These are phyloP conservation scores for Hemicordylus capensis DNA, from an alignment of 2,113 vertebrate species.

Conservation along the genomic window DNA sequence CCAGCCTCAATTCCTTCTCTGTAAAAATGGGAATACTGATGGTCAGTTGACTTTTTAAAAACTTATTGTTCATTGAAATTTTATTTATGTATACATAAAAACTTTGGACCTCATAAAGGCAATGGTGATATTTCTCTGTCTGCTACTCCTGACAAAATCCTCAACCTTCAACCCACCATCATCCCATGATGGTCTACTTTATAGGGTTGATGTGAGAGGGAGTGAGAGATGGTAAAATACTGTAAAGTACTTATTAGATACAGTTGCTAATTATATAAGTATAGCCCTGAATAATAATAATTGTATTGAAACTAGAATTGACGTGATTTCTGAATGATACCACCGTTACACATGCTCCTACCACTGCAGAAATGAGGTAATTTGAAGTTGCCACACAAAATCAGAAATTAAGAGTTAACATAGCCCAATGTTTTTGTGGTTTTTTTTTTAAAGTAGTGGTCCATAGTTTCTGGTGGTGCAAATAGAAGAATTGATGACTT, in stretches of 20 bases:
- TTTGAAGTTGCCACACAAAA: background rate
- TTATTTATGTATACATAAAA: too few relatives aligned
- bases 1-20: background rate
- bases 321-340: background rate
- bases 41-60: too few relatives aligned
- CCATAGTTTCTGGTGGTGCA: background rate
- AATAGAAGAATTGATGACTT: background rate
- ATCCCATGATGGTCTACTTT: background rate
- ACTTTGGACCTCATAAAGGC: too few relatives aligned
- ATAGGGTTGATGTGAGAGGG: background rate
- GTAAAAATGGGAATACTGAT: background rate
- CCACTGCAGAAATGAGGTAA: background rate
- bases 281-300: too few relatives aligned
- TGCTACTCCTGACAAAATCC: too few relatives aligned
- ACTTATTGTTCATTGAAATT: too few relatives aligned
- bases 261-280: background rate
- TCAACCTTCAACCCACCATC: too few relatives aligned
- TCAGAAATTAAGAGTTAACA: background rate
- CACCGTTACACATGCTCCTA: background rate
- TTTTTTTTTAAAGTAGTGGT: background rate
- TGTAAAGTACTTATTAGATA: background rate
- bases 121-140: too few relatives aligned
- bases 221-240: background rate
- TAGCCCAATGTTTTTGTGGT: too few relatives aligned
- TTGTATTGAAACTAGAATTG: background rate